A percentile compares a stretch with the other conserved stretches of the same genome.
These are phyloP conservation scores for Actinostola sp. DNA, from an alignment of 92 coral and sea anemone genomes.

Conservation along the genomic window DNA sequence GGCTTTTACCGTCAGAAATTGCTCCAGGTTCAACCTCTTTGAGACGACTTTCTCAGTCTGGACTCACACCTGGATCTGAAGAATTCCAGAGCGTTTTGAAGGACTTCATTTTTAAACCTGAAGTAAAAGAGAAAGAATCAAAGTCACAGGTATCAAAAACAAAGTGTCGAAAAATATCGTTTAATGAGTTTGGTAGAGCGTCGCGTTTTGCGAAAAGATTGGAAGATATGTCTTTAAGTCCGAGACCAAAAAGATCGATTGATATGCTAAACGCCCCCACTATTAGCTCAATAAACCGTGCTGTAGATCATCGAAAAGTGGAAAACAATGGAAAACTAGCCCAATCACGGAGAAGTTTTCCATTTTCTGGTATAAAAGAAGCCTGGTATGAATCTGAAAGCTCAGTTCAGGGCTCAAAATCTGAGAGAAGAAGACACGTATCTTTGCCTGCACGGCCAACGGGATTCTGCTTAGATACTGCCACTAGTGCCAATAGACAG, in stretches of 20 bases:
- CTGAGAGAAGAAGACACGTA: slow-evolving; percentile 41
- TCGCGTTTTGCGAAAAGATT: slow-evolving; percentile 24
- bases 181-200: slow-evolving; percentile 34
- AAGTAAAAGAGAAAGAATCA: not conserved
- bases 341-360: slow-evolving; percentile 35
- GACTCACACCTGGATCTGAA: slow-evolving; percentile 29
- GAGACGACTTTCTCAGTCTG: slow-evolving; percentile 37
- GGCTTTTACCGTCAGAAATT: too few relatives aligned
- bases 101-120: slow-evolving; percentile 17
- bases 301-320: slow-evolving; percentile 12
- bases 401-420: slow-evolving; percentile 16
- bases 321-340: slow-evolving; percentile 26
- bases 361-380: slow-evolving; percentile 38
- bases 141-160: slow-evolving; percentile 7
- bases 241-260: slow-evolving; percentile 35
- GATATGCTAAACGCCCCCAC: slow-evolving; percentile 41
- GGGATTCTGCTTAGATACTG: slow-evolving; percentile 15
- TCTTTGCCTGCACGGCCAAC: slow-evolving; percentile 43
- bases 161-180: slow-evolving; percentile 38
- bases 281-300: slow-evolving; percentile 11
- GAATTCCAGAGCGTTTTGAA: slow-evolving; percentile 28
- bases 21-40: not conserved
- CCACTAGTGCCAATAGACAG: not conserved
- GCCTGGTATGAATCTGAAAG: slow-evolving; percentile 33
- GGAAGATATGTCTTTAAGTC: slow-evolving; percentile 29